Evolutionary conservation across 2,888 invertebrate genomes (phyloP), one percentile per base, ranked within the genome.

Genomic region (Seladonia tumulorum): DNA sequence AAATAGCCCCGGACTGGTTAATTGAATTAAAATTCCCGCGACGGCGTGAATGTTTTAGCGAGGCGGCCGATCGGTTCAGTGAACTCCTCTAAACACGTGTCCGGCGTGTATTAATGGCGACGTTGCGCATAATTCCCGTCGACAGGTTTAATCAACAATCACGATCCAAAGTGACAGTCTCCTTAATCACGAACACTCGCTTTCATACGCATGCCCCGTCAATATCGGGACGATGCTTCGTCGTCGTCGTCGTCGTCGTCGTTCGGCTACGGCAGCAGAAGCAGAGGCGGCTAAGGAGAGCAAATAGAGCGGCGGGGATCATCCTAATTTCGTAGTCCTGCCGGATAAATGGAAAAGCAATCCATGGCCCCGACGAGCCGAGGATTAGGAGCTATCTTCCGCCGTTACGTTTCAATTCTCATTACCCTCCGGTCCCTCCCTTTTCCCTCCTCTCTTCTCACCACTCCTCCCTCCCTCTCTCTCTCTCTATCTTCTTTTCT

Each of bases 401-500:
- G 86, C 86, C 89, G 90, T 91, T 87, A 79, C 88, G 72, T 84
- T 92, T 91, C 91, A 90, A 90, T 91, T 92, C 89, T 92, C 90
- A 91, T 92, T 92, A 92, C 85, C 71, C 70, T 47, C 57, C 25
- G 29, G 68, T 53, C 66, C 35, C 35, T 18, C 35, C 57, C 47
- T 63, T 49, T 47, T 71, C 14, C 45, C 18, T 35, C 57, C 57
- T 57, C 42, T 22, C 14, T 22, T n/a, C 25, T 25, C 57, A 10
- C 22, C 53, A 0, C 10, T n/a, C n/a, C n/a, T 57, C 22, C n/a
- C 63, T 12, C 5, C 5, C 14, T 29, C 14, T 35, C n/a, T n/a
- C 22, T 35, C 60, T 47, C 49, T 7, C 18, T 18, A 18, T 49
- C 57, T 22, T 60, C 57, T 25, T 14, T 14, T 14, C 60, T 1